Percentiles rank a stretch among this genome's conserved stretches.
Evolutionary conservation across 2,888 invertebrate species (phyloP).

Genomic region (Ischnura elegans): DNA sequence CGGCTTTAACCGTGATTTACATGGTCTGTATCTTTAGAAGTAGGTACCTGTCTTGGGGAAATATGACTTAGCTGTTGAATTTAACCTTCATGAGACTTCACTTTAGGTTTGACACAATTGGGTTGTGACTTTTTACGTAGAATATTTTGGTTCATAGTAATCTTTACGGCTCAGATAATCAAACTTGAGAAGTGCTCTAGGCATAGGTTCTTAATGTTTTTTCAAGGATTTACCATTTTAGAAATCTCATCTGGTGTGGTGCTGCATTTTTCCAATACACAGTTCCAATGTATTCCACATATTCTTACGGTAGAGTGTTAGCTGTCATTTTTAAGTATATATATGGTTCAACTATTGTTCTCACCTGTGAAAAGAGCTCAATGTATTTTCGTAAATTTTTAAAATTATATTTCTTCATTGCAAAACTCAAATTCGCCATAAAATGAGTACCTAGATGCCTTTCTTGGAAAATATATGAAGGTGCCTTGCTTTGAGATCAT

Average conservation of each 20-base stretch:
- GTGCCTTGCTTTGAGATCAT: background rate
- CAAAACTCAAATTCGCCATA: background rate
- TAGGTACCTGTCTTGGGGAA: no score
- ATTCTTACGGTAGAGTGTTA: background rate
- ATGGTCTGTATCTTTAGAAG: no score
- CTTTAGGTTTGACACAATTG: no score
- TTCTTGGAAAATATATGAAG: background rate
- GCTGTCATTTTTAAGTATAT: background rate
- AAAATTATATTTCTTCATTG: background rate
- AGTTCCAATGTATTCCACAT: no score
- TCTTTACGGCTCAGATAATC: no score
- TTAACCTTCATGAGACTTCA: no score
- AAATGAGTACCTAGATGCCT: background rate
- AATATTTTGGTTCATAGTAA: no score
- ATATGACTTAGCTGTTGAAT: no score
- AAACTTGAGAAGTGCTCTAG: no score
- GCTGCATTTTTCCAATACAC: background rate
- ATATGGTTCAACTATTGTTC: background rate
- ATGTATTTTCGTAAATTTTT: background rate
- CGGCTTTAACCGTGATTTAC: no score
- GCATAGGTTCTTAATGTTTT: background rate
- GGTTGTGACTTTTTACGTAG: no score
- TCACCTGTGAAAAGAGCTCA: background rate
- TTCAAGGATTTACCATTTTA: background rate
- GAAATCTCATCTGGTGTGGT: background rate